Conservation (phyloP, 2,888 invertebrate genomes). For the Cerastis leucographa region DNA sequence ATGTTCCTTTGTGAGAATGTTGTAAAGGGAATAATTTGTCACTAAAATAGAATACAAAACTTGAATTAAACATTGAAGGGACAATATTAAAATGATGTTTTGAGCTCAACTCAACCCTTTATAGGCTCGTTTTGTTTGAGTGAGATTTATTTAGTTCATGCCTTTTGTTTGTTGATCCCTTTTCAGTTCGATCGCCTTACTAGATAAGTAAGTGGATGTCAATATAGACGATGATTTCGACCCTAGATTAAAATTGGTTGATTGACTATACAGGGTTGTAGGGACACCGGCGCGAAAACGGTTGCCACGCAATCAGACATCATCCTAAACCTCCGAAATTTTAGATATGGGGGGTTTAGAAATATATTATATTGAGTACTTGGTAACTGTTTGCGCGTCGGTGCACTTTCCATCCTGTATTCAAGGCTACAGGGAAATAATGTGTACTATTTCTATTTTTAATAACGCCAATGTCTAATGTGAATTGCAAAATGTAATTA, state of each 20-base stretch:
- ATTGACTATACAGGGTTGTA: neutral
- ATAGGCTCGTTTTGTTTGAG: slow-evolving; percentile 14
- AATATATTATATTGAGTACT: too few species aligned
- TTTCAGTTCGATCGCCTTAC: slow-evolving; percentile 15
- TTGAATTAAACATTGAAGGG: slow-evolving; percentile 52
- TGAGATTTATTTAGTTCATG: slow-evolving; percentile 33
- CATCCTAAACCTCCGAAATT: too few species aligned
- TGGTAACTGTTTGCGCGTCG: too few species aligned
- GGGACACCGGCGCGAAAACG: too few species aligned
- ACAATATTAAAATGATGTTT: slow-evolving; percentile 54
- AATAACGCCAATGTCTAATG: neutral
- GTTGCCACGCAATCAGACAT: too few species aligned
- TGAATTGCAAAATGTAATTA: neutral
- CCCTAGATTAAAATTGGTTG: neutral
- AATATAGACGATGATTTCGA: neutral
- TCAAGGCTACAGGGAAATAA: too few species aligned
- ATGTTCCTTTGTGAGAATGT: neutral
- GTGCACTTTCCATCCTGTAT: too few species aligned
- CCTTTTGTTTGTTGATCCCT: slow-evolving; percentile 14
- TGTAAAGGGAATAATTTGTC: slow-evolving; percentile 56
- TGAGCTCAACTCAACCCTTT: slow-evolving; percentile 28
- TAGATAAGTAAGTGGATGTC: neutral
- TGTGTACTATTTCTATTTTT: too few species aligned
- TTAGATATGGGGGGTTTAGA: too few species aligned
- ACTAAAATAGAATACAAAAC: slow-evolving; percentile 53